Conservation (phyloP, 2,888 invertebrate species). For the Dolichopus griseipennis region DNA sequence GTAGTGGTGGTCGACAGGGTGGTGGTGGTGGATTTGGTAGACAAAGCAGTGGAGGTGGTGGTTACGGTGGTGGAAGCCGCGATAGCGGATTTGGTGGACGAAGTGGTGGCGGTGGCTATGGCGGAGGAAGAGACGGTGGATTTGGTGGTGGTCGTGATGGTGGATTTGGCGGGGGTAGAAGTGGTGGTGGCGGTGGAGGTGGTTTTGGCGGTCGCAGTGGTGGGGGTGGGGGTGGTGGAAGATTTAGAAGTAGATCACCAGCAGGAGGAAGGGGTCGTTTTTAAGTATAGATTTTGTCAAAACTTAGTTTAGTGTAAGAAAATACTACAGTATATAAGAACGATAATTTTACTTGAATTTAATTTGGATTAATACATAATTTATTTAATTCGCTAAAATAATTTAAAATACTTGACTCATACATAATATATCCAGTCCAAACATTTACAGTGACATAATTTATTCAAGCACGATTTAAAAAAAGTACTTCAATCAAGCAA, state of each 20-base stretch:
- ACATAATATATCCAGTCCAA: too few relatives aligned
- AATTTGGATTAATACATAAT: too few relatives aligned
- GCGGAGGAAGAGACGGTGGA: constrained; percentile 37
- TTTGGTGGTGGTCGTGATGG: background rate
- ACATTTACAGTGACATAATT: too few relatives aligned
- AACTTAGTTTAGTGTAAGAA: background rate
- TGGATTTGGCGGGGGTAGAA: background rate
- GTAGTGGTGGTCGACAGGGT: constrained; percentile 23
- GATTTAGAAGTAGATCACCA: background rate
- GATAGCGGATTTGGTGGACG: constrained; percentile 34
- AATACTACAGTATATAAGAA: background rate
- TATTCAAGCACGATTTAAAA: too few relatives aligned
- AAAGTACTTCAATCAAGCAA: too few relatives aligned
- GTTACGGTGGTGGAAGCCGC: constrained; percentile 18
- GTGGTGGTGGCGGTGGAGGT: background rate
- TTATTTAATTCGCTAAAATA: too few relatives aligned
- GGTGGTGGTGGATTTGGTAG: constrained; percentile 25
- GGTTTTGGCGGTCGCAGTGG: background rate
- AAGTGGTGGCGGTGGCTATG: constrained; percentile 46
- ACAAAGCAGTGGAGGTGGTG: constrained; percentile 23
- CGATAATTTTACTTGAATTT: background rate
- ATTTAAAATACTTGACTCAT: too few relatives aligned
- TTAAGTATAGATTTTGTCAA: background rate
- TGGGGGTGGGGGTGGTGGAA: background rate
- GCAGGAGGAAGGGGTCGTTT: background rate